These are phyloP conservation scores for Alentia gelatinosa DNA, from an alignment of 2,888 invertebrate species.

Conservation along the genomic window DNA sequence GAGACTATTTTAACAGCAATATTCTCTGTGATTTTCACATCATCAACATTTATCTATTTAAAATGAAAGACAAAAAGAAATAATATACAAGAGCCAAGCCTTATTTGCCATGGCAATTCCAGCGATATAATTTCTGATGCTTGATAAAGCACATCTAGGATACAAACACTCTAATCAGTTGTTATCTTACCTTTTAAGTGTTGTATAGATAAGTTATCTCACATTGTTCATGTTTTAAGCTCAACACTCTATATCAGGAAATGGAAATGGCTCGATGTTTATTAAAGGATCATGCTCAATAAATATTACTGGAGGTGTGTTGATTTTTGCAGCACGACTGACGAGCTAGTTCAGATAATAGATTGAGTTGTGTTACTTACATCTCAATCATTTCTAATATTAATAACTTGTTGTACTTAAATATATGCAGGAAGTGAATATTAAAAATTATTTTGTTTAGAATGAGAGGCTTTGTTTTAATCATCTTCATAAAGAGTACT, in stretches of 20 bases:
- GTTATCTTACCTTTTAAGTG: too few relatives aligned
- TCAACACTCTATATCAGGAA: background rate
- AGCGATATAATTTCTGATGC: too few relatives aligned
- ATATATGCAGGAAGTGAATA: constrained; percentile 5
- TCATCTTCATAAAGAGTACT: too few relatives aligned
- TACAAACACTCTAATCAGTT: too few relatives aligned
- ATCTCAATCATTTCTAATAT: background rate
- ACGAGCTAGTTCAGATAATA: background rate
- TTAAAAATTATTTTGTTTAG: constrained; percentile 41
- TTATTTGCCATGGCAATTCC: too few relatives aligned
- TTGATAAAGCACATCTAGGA: too few relatives aligned
- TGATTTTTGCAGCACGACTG: background rate
- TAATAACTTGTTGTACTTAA: background rate
- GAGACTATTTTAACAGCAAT: too few relatives aligned
- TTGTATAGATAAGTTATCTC: too few relatives aligned
- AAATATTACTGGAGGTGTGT: background rate
- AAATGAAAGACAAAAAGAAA: too few relatives aligned
- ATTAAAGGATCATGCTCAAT: background rate
- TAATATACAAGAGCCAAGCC: too few relatives aligned
- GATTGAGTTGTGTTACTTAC: background rate
- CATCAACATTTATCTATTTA: too few relatives aligned
- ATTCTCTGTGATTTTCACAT: constrained; percentile 19
- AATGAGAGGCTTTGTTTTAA: constrained; percentile 19
- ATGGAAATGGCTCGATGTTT: background rate
- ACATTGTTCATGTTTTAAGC: background rate